Evolutionary conservation across 2,888 invertebrate species (phyloP).

Genomic region (Pristionchus exspectatus): DNA sequence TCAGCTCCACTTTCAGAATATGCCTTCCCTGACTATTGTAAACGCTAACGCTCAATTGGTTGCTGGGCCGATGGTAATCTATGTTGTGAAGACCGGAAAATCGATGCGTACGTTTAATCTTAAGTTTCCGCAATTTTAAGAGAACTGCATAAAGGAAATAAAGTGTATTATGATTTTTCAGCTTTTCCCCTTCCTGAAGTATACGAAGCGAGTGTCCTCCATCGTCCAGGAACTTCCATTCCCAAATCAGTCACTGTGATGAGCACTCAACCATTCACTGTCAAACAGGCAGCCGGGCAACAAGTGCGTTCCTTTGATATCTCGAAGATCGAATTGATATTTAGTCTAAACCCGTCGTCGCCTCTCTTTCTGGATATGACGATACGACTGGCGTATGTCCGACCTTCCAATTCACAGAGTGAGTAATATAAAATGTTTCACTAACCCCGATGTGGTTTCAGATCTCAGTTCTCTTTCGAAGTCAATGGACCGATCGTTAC

Average conservation of each 20-base stretch:
- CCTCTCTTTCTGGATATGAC: neutral
- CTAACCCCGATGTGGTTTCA: neutral
- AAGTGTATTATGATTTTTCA: neutral
- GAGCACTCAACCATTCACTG: neutral
- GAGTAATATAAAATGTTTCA: neutral
- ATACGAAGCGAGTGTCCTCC: slow-evolving; percentile 6
- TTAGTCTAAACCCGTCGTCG: neutral
- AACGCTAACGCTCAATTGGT: neutral
- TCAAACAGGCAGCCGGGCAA: neutral
- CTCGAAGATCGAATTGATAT: no score
- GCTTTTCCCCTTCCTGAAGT: neutral
- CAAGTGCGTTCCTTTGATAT: neutral
- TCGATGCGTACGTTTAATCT: neutral
- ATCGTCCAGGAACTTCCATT: neutral
- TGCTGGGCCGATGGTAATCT: neutral
- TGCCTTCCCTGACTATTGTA: neutral
- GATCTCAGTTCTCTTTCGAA: slow-evolving; percentile 1
- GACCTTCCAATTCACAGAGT: neutral
- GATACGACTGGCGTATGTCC: neutral
- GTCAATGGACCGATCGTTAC: slow-evolving; percentile 15
- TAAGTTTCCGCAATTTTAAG: no score
- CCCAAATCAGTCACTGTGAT: slow-evolving; percentile 1
- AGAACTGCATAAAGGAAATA: no score
- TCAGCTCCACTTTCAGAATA: neutral
- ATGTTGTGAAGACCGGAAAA: neutral